Evolutionary conservation across 37 sponge, comb jelly and placozoan species (phyloP).

Genomic region (Spongilla lacustris): DNA sequence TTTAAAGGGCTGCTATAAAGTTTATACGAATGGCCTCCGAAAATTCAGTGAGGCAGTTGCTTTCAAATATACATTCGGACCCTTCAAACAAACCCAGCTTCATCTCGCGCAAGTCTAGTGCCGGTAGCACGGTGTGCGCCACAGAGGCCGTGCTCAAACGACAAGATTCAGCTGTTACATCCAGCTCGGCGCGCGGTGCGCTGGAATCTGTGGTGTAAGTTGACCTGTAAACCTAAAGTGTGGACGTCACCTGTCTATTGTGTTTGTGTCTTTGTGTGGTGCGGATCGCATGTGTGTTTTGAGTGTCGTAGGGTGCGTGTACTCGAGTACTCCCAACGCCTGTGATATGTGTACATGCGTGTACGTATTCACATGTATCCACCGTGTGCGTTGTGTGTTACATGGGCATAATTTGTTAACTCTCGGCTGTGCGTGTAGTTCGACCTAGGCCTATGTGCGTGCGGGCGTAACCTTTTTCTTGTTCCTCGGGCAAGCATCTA

Average conservation of each 20-base stretch:
- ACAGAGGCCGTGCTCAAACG: background rate
- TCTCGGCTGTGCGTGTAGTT: too few relatives aligned
- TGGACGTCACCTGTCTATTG: background rate
- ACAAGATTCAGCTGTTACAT: background rate
- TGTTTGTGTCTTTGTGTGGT: background rate
- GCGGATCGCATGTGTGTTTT: background rate
- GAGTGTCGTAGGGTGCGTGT: background rate
- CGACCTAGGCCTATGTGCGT: too few relatives aligned
- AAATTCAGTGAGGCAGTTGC: background rate
- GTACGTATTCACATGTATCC: conserved; percentile 25
- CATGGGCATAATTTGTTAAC: too few relatives aligned
- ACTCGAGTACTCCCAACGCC: background rate
- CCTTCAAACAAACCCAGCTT: background rate
- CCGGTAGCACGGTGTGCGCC: background rate
- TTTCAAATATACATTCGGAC: background rate
- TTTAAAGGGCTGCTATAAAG: too few relatives aligned
- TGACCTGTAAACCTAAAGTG: background rate
- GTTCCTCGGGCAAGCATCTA: too few relatives aligned
- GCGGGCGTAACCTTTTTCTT: too few relatives aligned
- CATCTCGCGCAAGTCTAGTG: background rate
- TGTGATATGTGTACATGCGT: background rate
- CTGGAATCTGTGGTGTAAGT: background rate
- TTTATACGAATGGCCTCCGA: background rate
- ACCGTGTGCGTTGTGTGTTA: too few relatives aligned
- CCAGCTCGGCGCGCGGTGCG: background rate